Conservation (phyloP, 2,113 vertebrate genomes). For the Lynx canadensis region DNA sequence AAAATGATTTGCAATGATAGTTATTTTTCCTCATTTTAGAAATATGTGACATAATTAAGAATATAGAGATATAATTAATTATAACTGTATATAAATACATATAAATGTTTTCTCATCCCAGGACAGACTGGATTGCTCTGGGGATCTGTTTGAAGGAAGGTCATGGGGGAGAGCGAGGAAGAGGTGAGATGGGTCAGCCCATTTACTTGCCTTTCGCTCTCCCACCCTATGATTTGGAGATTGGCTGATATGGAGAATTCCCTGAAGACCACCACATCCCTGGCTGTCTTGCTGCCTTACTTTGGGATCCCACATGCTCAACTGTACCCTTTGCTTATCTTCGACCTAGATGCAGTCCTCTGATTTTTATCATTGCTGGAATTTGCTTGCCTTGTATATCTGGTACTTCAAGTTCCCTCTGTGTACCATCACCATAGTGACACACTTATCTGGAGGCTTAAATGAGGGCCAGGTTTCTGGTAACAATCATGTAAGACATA, state of each 20-base stretch:
- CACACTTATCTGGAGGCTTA: not conserved
- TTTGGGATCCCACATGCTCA: not conserved
- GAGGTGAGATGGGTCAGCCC: not conserved
- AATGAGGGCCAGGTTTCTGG: not conserved
- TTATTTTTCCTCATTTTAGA: not conserved
- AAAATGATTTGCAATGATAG: not conserved
- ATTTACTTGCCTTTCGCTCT: not conserved
- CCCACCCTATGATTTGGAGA: not conserved
- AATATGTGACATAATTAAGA: slow-evolving; percentile 12
- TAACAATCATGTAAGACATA: not conserved
- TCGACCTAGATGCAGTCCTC: not conserved
- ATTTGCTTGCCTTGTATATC: not conserved
- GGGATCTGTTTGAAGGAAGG: not conserved
- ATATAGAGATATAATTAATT: not conserved
- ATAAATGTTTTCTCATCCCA: not conserved
- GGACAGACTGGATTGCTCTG: not conserved
- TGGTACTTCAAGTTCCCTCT: not conserved
- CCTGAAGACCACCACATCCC: not conserved
- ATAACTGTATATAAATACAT: not conserved
- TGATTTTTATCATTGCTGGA: not conserved
- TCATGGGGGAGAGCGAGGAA: not conserved
- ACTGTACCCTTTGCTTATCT: not conserved
- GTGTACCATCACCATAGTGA: not conserved
- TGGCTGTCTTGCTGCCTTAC: not conserved
- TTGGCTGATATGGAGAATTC: not conserved